These are phyloP conservation scores for Pseudochaenichthys georgianus DNA, from an alignment of 2,797 vertebrate genomes.

Conservation along the genomic window DNA sequence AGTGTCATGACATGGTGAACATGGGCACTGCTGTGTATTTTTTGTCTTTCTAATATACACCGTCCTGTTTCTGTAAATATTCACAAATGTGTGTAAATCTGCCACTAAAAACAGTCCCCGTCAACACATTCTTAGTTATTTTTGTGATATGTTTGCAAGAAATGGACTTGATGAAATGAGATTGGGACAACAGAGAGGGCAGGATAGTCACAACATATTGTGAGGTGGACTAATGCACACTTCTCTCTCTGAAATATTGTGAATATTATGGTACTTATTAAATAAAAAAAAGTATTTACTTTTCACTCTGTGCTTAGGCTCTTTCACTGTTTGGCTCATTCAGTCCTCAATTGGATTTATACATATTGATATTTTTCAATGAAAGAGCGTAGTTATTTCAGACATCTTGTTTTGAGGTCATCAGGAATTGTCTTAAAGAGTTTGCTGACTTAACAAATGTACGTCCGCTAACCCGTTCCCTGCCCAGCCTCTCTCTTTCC, in stretches of 20 bases:
- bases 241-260: background rate
- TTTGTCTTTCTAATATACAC: background rate
- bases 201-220: background rate
- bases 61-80: background rate
- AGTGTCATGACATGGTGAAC: background rate
- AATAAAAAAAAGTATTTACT: background rate
- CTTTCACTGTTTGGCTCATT: conserved; percentile 15
- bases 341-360: conserved; percentile 15
- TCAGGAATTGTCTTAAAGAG: background rate
- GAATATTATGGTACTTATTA: conserved; percentile 16
- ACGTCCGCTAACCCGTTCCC: background rate
- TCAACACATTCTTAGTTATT: background rate
- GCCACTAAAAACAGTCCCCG: conserved; percentile 7
- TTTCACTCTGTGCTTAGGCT: background rate
- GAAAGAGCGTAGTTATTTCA: conserved; percentile 6
- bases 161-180: background rate
- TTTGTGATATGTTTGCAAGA: background rate
- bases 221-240: background rate
- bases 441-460: conserved; percentile 13
- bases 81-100: background rate
- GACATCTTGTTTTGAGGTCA: conserved; percentile 26
- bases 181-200: background rate
- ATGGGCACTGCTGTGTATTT: background rate
- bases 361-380: background rate
- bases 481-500: background rate